phyloP scores from a whole-genome alignment of 2,888 invertebrate species.

The Melanostoma mellinum region DNA sequence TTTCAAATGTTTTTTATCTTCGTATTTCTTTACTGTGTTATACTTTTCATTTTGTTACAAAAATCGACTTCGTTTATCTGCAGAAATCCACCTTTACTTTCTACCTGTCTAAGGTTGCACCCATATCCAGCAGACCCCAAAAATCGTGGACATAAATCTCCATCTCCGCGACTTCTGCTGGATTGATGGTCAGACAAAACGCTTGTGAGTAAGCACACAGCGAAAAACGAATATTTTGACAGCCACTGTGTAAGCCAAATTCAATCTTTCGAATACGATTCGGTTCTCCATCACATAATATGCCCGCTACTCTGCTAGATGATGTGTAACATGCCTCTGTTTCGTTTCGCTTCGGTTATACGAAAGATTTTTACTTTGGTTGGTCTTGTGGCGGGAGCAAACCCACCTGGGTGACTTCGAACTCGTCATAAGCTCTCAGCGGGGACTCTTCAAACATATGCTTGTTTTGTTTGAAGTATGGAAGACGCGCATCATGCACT shows the following conservation, averaged over 20 bases:
- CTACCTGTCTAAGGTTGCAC: slow-evolving; percentile 34
- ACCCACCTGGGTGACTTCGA: slow-evolving; percentile 54
- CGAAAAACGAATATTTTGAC: slow-evolving; percentile 69
- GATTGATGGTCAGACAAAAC: slow-evolving; percentile 63
- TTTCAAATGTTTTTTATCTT: too few relatives aligned
- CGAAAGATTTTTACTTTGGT: slow-evolving; percentile 24
- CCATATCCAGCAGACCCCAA: slow-evolving; percentile 23
- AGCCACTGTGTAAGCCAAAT: slow-evolving; percentile 70
- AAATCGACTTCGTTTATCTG: background rate
- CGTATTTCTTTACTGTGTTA: too few relatives aligned
- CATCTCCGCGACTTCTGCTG: slow-evolving; percentile 60
- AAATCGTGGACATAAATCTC: slow-evolving; percentile 64
- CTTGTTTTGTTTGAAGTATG: slow-evolving; percentile 9
- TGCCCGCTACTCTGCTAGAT: slow-evolving; percentile 53
- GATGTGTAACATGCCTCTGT: slow-evolving; percentile 72
- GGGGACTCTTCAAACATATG: slow-evolving; percentile 71
- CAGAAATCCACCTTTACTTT: slow-evolving; percentile 7
- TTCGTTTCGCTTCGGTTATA: slow-evolving; percentile 57
- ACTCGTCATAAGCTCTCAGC: slow-evolving; percentile 63
- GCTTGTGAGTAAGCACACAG: slow-evolving; percentile 34
- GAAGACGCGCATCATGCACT: slow-evolving; percentile 31
- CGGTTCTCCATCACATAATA: slow-evolving; percentile 54
- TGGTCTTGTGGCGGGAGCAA: slow-evolving; percentile 22
- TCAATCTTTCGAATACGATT: slow-evolving; percentile 59
- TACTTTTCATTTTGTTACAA: too few relatives aligned